Conservation (phyloP, 2,888 invertebrate species). For the Acheta domesticus region DNA sequence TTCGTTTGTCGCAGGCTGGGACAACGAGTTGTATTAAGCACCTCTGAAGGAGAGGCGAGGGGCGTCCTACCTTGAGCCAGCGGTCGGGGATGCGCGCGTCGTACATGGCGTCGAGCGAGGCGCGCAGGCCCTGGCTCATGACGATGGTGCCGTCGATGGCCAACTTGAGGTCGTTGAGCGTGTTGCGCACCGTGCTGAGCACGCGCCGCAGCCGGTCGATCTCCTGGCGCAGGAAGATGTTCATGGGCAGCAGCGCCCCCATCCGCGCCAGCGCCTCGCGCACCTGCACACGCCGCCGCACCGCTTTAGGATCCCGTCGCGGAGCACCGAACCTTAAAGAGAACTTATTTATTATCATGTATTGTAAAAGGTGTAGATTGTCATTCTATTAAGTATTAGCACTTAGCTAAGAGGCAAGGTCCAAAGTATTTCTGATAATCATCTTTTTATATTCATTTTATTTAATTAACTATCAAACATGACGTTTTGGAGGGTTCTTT, state of each 20-base stretch:
- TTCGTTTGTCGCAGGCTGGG: no score
- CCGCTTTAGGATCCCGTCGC: background rate
- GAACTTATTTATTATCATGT: no score
- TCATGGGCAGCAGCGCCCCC: constrained; percentile 92
- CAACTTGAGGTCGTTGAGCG: constrained; percentile 82
- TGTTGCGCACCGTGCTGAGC: constrained; percentile 69
- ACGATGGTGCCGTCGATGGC: constrained; percentile 97
- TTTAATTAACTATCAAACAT: no score
- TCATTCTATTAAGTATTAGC: no score
- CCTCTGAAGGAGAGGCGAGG: no score
- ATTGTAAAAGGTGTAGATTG: no score
- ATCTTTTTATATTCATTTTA: no score
- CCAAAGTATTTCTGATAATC: no score
- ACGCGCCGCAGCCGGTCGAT: constrained; percentile 82
- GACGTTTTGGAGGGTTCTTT: no score
- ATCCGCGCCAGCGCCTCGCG: constrained; percentile 84
- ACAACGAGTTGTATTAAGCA: no score
- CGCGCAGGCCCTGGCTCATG: constrained; percentile 87
- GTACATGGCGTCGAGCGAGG: constrained; percentile 92
- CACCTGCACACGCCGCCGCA: constrained; percentile 49
- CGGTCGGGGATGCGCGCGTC: constrained; percentile 89
- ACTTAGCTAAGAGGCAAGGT: no score
- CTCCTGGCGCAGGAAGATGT: constrained; percentile 81
- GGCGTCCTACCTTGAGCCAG: constrained; percentile 73
- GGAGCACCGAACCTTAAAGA: background rate